Evolutionary conservation across 1,140 invertebrate species (phyloP).

Genomic region (Eufriesea mexicana): DNA sequence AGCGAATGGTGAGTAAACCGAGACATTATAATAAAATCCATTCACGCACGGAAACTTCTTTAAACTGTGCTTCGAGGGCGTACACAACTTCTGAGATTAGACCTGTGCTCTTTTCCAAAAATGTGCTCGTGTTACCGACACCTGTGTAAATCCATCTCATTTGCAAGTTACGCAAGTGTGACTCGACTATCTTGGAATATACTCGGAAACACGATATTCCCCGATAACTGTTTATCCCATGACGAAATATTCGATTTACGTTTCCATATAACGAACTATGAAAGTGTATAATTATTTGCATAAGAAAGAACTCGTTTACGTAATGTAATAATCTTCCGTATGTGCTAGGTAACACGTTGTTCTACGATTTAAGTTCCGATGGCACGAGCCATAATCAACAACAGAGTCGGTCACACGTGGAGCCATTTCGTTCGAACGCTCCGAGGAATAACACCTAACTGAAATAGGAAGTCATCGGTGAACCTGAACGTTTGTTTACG

Average conservation of each 20-base stretch:
- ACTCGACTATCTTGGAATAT: neutral
- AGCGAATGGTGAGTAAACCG: too few relatives aligned
- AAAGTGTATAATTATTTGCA: neutral
- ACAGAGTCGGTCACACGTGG: too few relatives aligned
- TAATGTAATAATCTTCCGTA: too few relatives aligned
- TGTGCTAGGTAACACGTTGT: too few relatives aligned
- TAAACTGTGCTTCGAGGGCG: neutral
- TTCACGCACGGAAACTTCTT: neutral
- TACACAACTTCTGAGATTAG: constrained; percentile 12
- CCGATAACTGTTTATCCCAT: neutral
- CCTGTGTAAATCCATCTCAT: constrained; percentile 61
- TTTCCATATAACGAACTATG: neutral
- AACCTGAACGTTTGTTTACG: too few relatives aligned
- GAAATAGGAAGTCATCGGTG: too few relatives aligned
- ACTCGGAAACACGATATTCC: constrained; percentile 3
- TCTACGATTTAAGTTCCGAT: too few relatives aligned
- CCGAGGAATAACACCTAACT: too few relatives aligned
- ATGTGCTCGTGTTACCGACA: constrained; percentile 17
- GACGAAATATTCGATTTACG: neutral
- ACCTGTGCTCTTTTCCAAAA: constrained; percentile 18
- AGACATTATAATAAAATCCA: neutral
- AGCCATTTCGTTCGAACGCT: too few relatives aligned
- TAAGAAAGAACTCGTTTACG: too few relatives aligned
- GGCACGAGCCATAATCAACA: too few relatives aligned
- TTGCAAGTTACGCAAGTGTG: constrained; percentile 50